Evolutionary conservation across 2,888 invertebrate species (phyloP).

Genomic region (Rhagonycha fulva): DNA sequence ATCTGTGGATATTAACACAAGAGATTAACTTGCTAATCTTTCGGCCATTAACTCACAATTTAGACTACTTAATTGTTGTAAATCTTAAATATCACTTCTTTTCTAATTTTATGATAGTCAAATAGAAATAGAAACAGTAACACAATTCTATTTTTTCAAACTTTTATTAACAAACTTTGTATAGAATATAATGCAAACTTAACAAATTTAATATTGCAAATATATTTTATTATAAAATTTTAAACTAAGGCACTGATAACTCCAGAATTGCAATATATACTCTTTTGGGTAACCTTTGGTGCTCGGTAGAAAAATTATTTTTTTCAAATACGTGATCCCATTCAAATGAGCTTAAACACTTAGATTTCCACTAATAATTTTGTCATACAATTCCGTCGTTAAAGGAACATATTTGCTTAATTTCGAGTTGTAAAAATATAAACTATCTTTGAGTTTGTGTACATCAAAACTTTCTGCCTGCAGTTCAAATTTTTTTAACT

Average conservation of each 20-base stretch:
- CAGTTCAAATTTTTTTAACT: conserved; percentile 87
- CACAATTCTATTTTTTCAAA: not conserved
- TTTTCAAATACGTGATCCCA: not conserved
- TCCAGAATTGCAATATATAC: not conserved
- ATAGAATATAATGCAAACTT: not conserved
- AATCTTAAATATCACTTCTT: too few species aligned
- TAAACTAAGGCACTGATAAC: not conserved
- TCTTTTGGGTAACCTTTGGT: not conserved
- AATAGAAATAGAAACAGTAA: too few species aligned
- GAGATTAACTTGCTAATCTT: too few species aligned
- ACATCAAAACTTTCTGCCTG: conserved; percentile 85
- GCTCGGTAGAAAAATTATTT: not conserved
- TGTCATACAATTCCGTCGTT: conserved; percentile 43
- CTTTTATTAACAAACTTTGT: not conserved
- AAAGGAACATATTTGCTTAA: conserved; percentile 43
- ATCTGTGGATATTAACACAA: too few species aligned
- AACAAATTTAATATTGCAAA: not conserved
- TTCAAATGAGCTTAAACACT: conserved; percentile 3
- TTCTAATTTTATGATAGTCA: too few species aligned
- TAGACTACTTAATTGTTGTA: too few species aligned
- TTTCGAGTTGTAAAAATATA: conserved; percentile 65
- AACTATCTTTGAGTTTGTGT: conserved; percentile 68
- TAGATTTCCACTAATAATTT: conserved; percentile 43
- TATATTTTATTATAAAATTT: not conserved
- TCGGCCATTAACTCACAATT: too few species aligned